phyloP scores from a whole-genome alignment of 2,797 vertebrate genomes.

The Botia almorhae region DNA sequence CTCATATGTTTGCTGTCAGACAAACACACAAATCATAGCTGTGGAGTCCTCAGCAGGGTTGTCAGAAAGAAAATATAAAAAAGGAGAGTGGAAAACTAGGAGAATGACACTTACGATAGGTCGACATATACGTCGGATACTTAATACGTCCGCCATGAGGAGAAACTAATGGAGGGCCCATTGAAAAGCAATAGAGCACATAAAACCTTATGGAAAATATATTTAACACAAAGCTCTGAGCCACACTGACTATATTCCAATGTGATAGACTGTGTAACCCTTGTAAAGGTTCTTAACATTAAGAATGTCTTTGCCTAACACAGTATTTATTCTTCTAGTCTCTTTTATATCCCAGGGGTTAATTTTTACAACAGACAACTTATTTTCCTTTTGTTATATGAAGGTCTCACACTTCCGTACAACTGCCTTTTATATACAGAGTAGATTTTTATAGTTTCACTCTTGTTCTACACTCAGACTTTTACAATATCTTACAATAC shows the following conservation, averaged over 20 bases:
- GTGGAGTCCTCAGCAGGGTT: constrained; percentile 15
- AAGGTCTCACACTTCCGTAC: background rate
- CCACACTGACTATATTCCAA: background rate
- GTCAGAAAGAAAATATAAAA: constrained; percentile 29
- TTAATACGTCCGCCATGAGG: background rate
- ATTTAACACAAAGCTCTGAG: background rate
- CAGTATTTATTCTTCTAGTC: background rate
- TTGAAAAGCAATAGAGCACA: background rate
- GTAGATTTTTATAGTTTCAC: no score
- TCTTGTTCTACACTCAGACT: no score
- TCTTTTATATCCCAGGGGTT: background rate
- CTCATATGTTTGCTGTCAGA: constrained; percentile 73
- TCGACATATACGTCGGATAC: background rate
- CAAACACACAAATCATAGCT: constrained; percentile 33
- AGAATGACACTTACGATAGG: constrained; percentile 16
- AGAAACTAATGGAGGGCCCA: background rate
- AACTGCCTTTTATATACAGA: background rate
- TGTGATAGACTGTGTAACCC: background rate
- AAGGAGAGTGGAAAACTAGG: constrained; percentile 13
- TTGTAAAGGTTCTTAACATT: background rate
- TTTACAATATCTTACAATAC: no score
- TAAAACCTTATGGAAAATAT: background rate
- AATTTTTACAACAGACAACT: background rate
- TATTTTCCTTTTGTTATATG: background rate
- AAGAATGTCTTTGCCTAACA: background rate